Evolutionary conservation across 2,888 invertebrate genomes (phyloP).

Genomic region (Chymomyza caudatula): DNA sequence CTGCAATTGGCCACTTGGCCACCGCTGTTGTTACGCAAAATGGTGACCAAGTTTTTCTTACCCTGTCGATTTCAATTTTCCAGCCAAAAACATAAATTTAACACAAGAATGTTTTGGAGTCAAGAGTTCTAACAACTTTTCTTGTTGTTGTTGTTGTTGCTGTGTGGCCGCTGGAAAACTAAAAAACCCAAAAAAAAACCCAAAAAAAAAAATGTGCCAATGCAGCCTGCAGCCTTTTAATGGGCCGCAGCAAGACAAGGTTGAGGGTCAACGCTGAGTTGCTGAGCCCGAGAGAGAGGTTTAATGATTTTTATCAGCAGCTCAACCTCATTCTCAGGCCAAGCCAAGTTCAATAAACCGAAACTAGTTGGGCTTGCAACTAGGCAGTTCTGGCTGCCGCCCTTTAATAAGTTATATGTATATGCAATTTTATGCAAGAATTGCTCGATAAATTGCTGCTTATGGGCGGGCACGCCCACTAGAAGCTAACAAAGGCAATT

Average conservation of each 20-base stretch:
- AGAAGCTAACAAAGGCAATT: background rate
- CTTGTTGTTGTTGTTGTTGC: background rate
- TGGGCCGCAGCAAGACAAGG: background rate
- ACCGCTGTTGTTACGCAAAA: constrained; percentile 50
- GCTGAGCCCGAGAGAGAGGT: background rate
- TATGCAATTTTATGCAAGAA: constrained; percentile 58
- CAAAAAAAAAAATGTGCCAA: background rate
- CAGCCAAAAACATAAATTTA: constrained; percentile 24
- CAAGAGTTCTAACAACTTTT: background rate
- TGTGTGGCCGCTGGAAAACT: background rate
- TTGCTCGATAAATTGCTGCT: constrained; percentile 50
- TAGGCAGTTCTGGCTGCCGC: background rate
- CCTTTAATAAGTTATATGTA: constrained; percentile 14
- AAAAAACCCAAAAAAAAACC: background rate
- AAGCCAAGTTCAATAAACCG: background rate
- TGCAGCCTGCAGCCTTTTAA: constrained; percentile 2
- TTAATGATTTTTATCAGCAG: background rate
- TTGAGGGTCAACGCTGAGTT: background rate
- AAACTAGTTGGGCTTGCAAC: background rate
- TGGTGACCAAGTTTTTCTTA: background rate
- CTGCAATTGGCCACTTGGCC: constrained; percentile 19
- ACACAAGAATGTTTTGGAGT: constrained; percentile 38
- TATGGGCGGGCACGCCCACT: background rate
- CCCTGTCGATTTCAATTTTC: constrained; percentile 26
- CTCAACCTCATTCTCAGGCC: background rate